A percentile compares a stretch with the other conserved stretches of the same genome.
Evolutionary conservation across 1,140 invertebrate genomes (phyloP).

Genomic region (Maconellicoccus hirsutus): DNA sequence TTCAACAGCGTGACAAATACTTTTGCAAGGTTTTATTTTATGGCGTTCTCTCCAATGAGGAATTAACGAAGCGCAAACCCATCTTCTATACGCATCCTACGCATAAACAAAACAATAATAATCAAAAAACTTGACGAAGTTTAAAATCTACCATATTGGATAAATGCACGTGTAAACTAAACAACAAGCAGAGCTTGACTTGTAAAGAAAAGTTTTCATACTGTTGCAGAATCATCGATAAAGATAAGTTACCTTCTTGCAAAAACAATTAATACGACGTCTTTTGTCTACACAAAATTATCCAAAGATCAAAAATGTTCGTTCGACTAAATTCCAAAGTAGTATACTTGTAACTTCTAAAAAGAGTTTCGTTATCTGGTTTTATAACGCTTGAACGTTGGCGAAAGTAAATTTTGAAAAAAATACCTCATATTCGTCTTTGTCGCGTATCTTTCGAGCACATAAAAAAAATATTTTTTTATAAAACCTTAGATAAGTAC

Average conservation of each 20-base stretch:
- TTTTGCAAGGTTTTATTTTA: conserved; percentile 56
- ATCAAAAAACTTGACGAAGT: neutral
- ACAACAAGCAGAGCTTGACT: neutral
- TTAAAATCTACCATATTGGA: neutral
- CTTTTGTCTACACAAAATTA: neutral
- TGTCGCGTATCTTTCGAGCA: neutral
- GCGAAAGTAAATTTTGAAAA: neutral
- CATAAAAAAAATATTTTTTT: neutral
- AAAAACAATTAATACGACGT: neutral
- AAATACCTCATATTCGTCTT: neutral
- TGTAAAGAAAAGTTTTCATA: neutral
- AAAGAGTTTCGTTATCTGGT: neutral
- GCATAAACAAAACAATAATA: conserved; percentile 34
- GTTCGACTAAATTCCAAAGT: neutral
- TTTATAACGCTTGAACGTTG: neutral
- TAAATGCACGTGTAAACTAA: neutral
- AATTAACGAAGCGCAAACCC: conserved; percentile 76
- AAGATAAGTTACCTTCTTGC: neutral
- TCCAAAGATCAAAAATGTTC: neutral
- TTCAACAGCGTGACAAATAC: conserved; percentile 72
- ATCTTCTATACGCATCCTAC: conserved; percentile 73
- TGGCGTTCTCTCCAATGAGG: conserved; percentile 49
- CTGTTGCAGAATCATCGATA: neutral
- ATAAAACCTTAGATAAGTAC: neutral
- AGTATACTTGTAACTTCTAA: neutral